A percentile compares a stretch with the other conserved stretches of the same genome.
Evolutionary conservation across 2,888 invertebrate species (phyloP).

Genomic region (Agrochola litura): DNA sequence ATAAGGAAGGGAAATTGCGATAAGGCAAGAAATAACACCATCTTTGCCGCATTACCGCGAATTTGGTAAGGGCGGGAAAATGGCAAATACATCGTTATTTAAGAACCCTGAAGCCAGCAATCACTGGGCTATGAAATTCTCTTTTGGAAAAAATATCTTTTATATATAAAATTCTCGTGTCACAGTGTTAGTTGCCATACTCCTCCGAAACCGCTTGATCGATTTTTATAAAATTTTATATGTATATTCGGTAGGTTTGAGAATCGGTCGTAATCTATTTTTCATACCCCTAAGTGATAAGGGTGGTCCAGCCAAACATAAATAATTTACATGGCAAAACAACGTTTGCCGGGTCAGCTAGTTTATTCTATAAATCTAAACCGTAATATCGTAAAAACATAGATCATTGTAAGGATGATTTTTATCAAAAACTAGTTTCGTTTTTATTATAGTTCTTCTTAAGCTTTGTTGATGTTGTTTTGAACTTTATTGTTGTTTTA

Average conservation of each 20-base stretch:
- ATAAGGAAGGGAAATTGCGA: slow-evolving; percentile 24
- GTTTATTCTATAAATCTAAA: slow-evolving; percentile 14
- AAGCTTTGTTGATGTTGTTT: not conserved
- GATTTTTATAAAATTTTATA: too few relatives aligned
- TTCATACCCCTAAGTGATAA: too few relatives aligned
- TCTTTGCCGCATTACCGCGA: slow-evolving; percentile 36
- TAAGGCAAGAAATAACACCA: slow-evolving; percentile 25
- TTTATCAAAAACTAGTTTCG: slow-evolving; percentile 11
- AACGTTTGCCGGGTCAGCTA: too few relatives aligned
- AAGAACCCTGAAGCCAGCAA: slow-evolving; percentile 22
- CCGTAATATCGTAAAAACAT: slow-evolving; percentile 29
- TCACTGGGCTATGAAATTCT: slow-evolving; percentile 28
- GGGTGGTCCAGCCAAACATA: too few relatives aligned
- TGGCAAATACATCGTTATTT: slow-evolving; percentile 25
- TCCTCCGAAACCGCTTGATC: too few relatives aligned
- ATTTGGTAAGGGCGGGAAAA: slow-evolving; percentile 21
- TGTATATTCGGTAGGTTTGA: too few relatives aligned
- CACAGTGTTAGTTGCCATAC: too few relatives aligned
- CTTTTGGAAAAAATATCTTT: slow-evolving; percentile 16
- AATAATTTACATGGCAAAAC: too few relatives aligned
- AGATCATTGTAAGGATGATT: slow-evolving; percentile 12
- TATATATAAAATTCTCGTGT: too few relatives aligned
- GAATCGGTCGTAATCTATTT: too few relatives aligned
- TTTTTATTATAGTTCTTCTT: slow-evolving; percentile 6
- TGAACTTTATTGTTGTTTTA: not conserved